Percentiles rank a stretch among this genome's conserved stretches.
Evolutionary conservation across 2,888 invertebrate genomes (phyloP).

Genomic region (Nemotelus pantherinus): DNA sequence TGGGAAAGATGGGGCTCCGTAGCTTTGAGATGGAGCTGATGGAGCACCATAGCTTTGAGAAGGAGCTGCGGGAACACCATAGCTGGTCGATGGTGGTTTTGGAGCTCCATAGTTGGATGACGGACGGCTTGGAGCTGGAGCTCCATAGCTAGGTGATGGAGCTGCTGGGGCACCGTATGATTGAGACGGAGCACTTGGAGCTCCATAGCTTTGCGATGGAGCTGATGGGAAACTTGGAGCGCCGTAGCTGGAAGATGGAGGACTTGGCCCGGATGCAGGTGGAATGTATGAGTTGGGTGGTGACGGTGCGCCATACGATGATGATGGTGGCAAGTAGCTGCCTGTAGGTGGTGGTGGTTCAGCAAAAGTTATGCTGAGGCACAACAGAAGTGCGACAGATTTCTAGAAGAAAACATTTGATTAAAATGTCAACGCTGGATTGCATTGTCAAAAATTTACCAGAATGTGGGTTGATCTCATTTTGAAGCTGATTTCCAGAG

Average conservation of each 20-base stretch:
- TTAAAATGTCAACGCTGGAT: not conserved
- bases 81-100: slow-evolving; percentile 66
- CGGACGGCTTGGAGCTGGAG: slow-evolving; percentile 65
- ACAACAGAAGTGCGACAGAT: slow-evolving; percentile 54
- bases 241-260: slow-evolving; percentile 63
- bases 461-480: slow-evolving; percentile 32
- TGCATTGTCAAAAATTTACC: slow-evolving; percentile 3
- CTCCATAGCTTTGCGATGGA: slow-evolving; percentile 56
- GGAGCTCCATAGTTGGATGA: slow-evolving; percentile 60
- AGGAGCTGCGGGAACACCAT: slow-evolving; percentile 69
- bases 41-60: slow-evolving; percentile 65
- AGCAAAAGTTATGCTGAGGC: slow-evolving; percentile 57
- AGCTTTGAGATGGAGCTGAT: slow-evolving; percentile 58
- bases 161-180: slow-evolving; percentile 58
- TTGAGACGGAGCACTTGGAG: slow-evolving; percentile 49
- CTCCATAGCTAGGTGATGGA: slow-evolving; percentile 62
- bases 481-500: not conserved
- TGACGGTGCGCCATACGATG: slow-evolving; percentile 61
- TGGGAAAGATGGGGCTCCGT: slow-evolving; percentile 54
- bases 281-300: slow-evolving; percentile 70
- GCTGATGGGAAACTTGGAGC: slow-evolving; percentile 56
- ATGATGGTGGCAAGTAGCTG: slow-evolving; percentile 62
- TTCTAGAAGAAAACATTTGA: not conserved
- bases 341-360: slow-evolving; percentile 62
- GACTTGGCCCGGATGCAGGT: slow-evolving; percentile 63